Conservation (phyloP, 1,140 invertebrate genomes). For the Brachionus plicatilis region DNA sequence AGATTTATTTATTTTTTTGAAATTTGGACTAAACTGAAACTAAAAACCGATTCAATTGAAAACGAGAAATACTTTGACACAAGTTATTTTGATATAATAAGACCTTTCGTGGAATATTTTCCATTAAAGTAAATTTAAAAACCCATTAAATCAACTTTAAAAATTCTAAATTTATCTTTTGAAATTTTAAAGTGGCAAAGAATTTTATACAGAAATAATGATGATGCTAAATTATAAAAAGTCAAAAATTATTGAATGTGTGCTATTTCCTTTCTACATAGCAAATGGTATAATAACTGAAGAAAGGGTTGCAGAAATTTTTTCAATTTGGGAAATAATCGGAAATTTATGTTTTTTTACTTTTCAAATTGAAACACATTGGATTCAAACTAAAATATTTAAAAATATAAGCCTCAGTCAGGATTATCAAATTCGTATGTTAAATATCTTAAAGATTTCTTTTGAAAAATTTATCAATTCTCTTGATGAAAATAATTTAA, state of each 20-base stretch:
- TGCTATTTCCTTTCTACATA: neutral
- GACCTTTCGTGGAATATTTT: neutral
- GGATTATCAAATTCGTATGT: neutral
- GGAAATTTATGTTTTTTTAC: neutral
- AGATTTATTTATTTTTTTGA: neutral
- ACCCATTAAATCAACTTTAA: neutral
- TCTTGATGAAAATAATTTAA: neutral
- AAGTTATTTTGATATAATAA: neutral
- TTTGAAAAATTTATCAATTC: neutral
- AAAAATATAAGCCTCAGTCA: neutral
- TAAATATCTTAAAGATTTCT: neutral
- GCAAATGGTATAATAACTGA: neutral
- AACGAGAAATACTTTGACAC: neutral
- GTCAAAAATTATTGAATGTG: neutral
- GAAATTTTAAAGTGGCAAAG: neutral
- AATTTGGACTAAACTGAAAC: neutral
- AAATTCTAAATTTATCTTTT: neutral
- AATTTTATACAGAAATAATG: neutral
- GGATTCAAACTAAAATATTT: neutral
- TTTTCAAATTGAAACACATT: neutral
- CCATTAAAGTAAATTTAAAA: neutral
- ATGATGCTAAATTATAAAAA: neutral
- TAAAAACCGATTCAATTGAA: neutral
- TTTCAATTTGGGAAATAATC: constrained; percentile 3
- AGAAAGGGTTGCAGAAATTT: neutral